Base-by-base conservation (phyloP, 37 sponge, comb jelly and placozoan genomes). In the Eunapius fragilis region DNA sequence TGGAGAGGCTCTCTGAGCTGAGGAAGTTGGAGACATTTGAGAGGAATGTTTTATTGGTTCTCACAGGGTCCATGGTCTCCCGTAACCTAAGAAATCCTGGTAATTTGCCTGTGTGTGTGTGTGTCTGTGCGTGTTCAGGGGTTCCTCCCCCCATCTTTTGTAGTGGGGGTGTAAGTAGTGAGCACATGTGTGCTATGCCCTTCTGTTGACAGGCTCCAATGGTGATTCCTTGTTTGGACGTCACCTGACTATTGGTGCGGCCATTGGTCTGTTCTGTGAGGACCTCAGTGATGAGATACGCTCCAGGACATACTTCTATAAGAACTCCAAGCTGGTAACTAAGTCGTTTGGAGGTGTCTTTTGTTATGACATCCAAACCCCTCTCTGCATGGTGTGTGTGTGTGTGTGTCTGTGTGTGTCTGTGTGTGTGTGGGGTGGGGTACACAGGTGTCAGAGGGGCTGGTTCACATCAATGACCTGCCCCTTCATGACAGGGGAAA, bases 11-110 rank as follows among this genome's bases (percentile, higher is more conserved):
- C 3, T 84, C 87, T 23, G 82, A 70, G 36, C 70, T 89, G 23
- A 80, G 88, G 38, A 28, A 70, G 28, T 71, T 93, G 72, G 82
- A 89, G 37, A 30, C 37, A 5, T 93, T 93, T 87, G 94, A 93
- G 69, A 93, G 84, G 82, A 90, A 90, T 24, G 85, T 86, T 17
- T 68, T 93, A 23, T 76, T 93, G 22, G 79, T 84, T 3, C 88
- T 93, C 11, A 87, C 82, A 33, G 91, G 94, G 13, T 86, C 89
- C 32, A 88, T 88, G 83, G 92, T 92, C 45, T 92, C 92, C 36
- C 75, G 82, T 31, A 92, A 92, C 71, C 76, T 92, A 24, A 72
- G 89, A 68, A 80, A 88, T 71, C 50, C 92, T 0, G 85, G 85
- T 79, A 28, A 80, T 74, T 28, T 31, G 36, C 7, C 74, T 38